Base-by-base conservation (phyloP, 2,797 vertebrate genomes). In the Sebastes wilsoni region DNA sequence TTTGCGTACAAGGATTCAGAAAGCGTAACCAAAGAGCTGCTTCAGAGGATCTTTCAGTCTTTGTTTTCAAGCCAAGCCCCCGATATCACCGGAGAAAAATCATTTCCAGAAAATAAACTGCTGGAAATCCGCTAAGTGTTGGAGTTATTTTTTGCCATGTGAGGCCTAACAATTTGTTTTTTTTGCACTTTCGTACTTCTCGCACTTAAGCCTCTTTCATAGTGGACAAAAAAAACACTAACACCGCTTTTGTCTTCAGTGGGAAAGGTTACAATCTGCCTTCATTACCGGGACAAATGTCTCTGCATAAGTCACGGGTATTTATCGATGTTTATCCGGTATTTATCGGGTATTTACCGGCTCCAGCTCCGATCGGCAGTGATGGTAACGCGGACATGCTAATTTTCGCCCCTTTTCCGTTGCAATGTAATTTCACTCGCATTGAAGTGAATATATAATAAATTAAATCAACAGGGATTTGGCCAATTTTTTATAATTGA, bases 21-120 rank as follows among this genome's bases (percentile, higher is more conserved):
- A 49, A 85, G 89, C 82, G 60, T 66, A 89, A 88, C 85, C 81
- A 72, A 83, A 90, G 82, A 87, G 87, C 79, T 66, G 87, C 89
- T 87, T 89, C 84, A 84, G 87, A 89, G 79, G 65, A 87, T 67
- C 82, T 83, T 66, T 61, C 22, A 34, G 49, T 81, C 89, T 94
- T 89, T 93, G 90, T 91, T 92, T 88, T 46, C 4, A 18, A 82
- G 89, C 90, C 94, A 92, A 92, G 69, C 82, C 79, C 79, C 82
- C 79, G 89, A 92, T 89, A 89, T 93, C 89, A 79, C 85, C 75
- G 84, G 80, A 85, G 85, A 79, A 87, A 85, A 89, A 90, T 92
- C 69, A 86, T 86, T 87, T 89, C 77, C 84, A 85, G 61, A 88
- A 88, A 92, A 89, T 87, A 90, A 91, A 93, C 83, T 54, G 79